phyloP scores from a whole-genome alignment of 2,888 invertebrate species.

The Osmoderma eremita region DNA sequence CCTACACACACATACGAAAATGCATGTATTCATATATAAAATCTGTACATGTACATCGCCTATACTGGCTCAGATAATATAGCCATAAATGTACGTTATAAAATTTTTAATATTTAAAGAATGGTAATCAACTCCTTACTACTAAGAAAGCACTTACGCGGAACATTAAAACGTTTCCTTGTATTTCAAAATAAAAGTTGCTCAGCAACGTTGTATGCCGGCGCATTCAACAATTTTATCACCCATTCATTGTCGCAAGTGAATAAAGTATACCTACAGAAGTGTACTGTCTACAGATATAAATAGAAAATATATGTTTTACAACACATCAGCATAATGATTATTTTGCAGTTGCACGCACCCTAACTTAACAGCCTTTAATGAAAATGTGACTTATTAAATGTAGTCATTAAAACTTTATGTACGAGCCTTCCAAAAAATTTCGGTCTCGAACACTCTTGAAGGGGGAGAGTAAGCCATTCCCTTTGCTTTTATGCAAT shows the following conservation, averaged over 20 bases:
- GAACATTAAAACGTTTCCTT: conserved; percentile 17
- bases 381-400: too few species aligned
- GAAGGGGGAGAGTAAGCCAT: too few species aligned
- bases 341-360: neutral
- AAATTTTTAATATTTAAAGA: neutral
- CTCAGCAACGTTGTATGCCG: neutral
- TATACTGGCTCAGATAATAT: too few species aligned
- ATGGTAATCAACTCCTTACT: conserved; percentile 4
- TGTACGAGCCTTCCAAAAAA: too few species aligned
- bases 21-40: too few species aligned
- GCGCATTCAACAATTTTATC: conserved; percentile 21
- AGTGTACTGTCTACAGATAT: conserved; percentile 15
- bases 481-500: too few species aligned
- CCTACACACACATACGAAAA: too few species aligned
- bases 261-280: conserved; percentile 20
- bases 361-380: neutral
- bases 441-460: too few species aligned
- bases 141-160: conserved; percentile 2
- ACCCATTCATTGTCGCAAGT: conserved; percentile 28
- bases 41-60: too few species aligned
- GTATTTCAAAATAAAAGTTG: conserved; percentile 13
- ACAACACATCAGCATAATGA: conserved; percentile 8
- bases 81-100: neutral
- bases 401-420: too few species aligned
- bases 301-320: neutral